Percentiles rank a stretch among this genome's conserved stretches.
phyloP scores from a whole-genome alignment of 2,797 vertebrate species.

The Acanthornis magna region DNA sequence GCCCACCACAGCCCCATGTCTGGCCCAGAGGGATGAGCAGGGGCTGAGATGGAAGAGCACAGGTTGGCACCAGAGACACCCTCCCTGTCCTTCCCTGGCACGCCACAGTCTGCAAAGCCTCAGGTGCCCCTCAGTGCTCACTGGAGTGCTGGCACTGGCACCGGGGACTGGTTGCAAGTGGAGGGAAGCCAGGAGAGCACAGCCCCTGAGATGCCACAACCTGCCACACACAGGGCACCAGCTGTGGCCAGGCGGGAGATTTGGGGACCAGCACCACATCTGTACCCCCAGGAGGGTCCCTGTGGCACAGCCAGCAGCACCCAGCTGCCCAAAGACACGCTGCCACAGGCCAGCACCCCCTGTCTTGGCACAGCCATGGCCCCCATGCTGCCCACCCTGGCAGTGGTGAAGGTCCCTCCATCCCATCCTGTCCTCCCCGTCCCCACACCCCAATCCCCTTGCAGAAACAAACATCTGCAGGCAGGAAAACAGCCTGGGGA shows the following conservation, averaged over 20 bases:
- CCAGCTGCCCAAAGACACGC: neutral
- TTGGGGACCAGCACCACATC: neutral
- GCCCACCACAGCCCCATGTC: fast-evolving
- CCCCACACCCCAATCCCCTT: neutral
- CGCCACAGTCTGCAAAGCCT: neutral
- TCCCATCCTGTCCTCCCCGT: neutral
- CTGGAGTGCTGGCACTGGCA: neutral
- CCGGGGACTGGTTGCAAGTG: neutral
- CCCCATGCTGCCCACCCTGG: neutral
- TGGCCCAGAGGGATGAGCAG: neutral
- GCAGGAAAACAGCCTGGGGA: neutral
- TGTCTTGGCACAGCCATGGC: fast-evolving
- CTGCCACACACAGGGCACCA: fast-evolving
- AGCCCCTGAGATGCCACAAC: neutral
- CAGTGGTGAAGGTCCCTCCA: fast-evolving
- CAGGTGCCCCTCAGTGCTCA: neutral
- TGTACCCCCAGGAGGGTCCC: neutral
- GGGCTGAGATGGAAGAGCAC: neutral
- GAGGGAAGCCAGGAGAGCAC: neutral
- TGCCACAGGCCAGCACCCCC: neutral
- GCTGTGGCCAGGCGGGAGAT: neutral
- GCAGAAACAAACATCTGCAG: neutral
- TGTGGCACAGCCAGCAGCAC: no score
- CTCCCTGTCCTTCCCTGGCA: neutral
- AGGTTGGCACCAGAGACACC: neutral